Evolutionary conservation across 2,888 invertebrate species (phyloP).

Genomic region (Phaedon cochleariae): DNA sequence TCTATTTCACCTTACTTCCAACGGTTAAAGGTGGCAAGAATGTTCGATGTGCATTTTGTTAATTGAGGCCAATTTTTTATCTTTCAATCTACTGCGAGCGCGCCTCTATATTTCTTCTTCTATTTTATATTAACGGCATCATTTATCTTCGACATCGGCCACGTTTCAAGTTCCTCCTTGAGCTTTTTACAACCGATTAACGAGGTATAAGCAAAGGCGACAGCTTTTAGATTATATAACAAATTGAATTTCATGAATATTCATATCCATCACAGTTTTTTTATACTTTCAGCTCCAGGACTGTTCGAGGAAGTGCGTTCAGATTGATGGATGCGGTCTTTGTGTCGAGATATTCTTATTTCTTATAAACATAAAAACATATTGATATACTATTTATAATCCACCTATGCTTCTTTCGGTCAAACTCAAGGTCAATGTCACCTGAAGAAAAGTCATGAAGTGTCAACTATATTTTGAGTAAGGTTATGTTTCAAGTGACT

Average conservation of each 20-base stretch:
- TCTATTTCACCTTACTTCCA: too few species aligned
- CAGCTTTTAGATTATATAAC: constrained; percentile 37
- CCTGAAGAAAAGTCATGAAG: too few species aligned
- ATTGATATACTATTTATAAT: too few species aligned
- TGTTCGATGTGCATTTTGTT: not conserved
- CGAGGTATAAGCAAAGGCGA: constrained; percentile 32
- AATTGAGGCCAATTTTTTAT: not conserved
- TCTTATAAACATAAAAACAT: too few species aligned
- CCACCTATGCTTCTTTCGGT: too few species aligned
- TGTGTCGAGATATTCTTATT: too few species aligned
- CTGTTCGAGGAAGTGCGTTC: not conserved
- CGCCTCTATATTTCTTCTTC: constrained; percentile 15
- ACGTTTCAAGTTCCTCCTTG: constrained; percentile 29
- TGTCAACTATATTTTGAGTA: too few species aligned
- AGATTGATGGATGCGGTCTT: not conserved
- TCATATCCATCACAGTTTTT: constrained; percentile 31
- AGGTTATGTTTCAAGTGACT: too few species aligned
- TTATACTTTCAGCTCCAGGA: not conserved
- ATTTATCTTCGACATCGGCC: constrained; percentile 40
- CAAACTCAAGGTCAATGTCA: too few species aligned
- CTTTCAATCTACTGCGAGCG: not conserved
- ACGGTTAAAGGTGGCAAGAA: not conserved
- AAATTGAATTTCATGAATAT: constrained; percentile 35
- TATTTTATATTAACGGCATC: constrained; percentile 28
- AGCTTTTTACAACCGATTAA: constrained; percentile 38